A percentile compares a stretch with the other conserved stretches of the same genome.
phyloP scores from a whole-genome alignment of 1,140 invertebrate genomes.

The Drosophila tristis region DNA sequence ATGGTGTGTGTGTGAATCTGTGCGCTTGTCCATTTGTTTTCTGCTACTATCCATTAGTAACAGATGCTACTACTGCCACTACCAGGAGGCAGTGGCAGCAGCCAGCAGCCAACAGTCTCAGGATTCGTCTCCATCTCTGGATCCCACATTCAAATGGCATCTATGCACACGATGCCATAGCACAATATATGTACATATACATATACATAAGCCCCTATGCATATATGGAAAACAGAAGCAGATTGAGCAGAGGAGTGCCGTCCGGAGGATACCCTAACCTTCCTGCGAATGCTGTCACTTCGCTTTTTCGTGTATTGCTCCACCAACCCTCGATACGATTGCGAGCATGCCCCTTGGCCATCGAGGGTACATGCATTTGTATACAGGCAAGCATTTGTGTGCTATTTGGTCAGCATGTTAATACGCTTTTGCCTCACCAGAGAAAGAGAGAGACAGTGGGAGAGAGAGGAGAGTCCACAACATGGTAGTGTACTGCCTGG shows the following conservation, averaged over 20 bases:
- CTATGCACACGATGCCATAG: conserved; percentile 58
- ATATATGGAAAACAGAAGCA: conserved; percentile 18
- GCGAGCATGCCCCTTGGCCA: conserved; percentile 7
- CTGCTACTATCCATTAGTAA: conserved; percentile 78
- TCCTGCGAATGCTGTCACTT: background rate
- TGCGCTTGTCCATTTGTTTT: conserved; percentile 76
- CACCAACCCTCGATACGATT: background rate
- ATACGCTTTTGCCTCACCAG: conserved; percentile 38
- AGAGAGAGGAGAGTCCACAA: background rate
- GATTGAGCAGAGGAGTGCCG: background rate
- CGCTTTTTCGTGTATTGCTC: background rate
- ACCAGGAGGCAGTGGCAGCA: conserved; percentile 35
- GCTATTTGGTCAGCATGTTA: conserved; percentile 60
- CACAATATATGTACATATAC: conserved; percentile 48
- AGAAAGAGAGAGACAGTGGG: background rate
- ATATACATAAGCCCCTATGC: conserved; percentile 23
- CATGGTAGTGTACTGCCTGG: background rate
- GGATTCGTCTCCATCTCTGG: conserved; percentile 5
- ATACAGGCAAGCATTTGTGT: conserved; percentile 38
- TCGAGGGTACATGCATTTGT: conserved; percentile 48
- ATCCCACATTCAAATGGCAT: conserved; percentile 73
- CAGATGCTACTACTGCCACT: conserved; percentile 75
- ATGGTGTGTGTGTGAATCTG: conserved; percentile 55
- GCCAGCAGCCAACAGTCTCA: background rate
- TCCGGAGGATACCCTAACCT: background rate